Conservation (phyloP, 2,888 invertebrate species). For the Drosophila testacea region DNA sequence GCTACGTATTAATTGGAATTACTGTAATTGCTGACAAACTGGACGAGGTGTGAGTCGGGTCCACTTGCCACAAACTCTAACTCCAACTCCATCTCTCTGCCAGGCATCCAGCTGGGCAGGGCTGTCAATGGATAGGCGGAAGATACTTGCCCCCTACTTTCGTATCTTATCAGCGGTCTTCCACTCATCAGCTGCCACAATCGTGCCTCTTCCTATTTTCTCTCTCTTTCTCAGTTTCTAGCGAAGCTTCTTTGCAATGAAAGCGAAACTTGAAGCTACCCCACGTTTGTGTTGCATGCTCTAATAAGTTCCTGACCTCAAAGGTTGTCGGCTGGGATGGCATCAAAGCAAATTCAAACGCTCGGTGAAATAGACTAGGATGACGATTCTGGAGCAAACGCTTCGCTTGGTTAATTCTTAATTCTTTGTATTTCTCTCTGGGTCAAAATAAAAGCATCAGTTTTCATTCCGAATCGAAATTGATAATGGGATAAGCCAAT, state of each 20-base stretch:
- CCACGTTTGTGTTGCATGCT: slow-evolving; percentile 29
- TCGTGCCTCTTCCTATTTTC: not conserved
- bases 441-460: slow-evolving; percentile 31
- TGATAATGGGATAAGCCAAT: too few relatives aligned
- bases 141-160: slow-evolving; percentile 11
- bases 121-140: slow-evolving; percentile 17
- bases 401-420: slow-evolving; percentile 40
- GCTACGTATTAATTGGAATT: slow-evolving; percentile 76
- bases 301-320: slow-evolving; percentile 54
- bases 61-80: slow-evolving; percentile 17
- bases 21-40: slow-evolving; percentile 68
- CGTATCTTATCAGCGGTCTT: slow-evolving; percentile 39
- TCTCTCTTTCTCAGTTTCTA: slow-evolving; percentile 8
- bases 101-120: slow-evolving; percentile 17
- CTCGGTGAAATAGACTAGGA: not conserved
- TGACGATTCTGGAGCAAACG: slow-evolving; percentile 23
- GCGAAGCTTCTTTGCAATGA: slow-evolving; percentile 22
- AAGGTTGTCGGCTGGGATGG: slow-evolving; percentile 13
- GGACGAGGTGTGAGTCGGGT: slow-evolving; percentile 57
- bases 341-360: slow-evolving; percentile 39
- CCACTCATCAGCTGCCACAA: not conserved
- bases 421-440: slow-evolving; percentile 22
- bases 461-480: not conserved
- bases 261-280: slow-evolving; percentile 53
- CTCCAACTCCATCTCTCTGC: not conserved